Evolutionary conservation across 2,113 vertebrate species (phyloP).

Genomic region (Saguinus midas): DNA sequence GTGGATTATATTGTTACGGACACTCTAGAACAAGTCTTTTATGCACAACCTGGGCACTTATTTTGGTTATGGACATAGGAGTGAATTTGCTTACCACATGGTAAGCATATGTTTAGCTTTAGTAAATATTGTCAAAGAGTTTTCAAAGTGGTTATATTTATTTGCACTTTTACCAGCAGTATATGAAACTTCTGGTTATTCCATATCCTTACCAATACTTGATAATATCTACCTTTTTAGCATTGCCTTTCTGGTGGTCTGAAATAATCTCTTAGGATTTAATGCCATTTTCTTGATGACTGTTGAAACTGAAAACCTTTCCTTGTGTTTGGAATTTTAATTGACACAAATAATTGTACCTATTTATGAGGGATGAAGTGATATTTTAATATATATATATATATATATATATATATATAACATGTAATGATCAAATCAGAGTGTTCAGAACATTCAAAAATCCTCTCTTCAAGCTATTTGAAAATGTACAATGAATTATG

Average conservation of each 20-base stretch:
- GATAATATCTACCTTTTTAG: not conserved
- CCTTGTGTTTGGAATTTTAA: not conserved
- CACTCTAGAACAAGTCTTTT: not conserved
- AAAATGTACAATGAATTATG: not conserved
- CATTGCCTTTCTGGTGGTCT: not conserved
- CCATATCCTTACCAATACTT: not conserved
- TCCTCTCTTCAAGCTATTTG: not conserved
- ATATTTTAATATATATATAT: not conserved
- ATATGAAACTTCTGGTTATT: not conserved
- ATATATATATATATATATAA: not conserved
- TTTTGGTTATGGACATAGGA: not conserved
- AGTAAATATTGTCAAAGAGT: not conserved
- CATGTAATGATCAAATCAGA: not conserved
- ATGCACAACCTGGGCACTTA: not conserved
- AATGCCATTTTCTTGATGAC: not conserved
- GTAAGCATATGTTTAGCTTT: not conserved
- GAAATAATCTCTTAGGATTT: not conserved
- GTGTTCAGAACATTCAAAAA: not conserved
- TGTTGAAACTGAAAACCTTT: not conserved
- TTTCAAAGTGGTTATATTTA: not conserved
- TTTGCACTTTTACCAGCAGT: not conserved
- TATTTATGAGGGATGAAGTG: not conserved
- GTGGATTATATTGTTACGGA: not conserved
- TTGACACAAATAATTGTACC: not conserved
- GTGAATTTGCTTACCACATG: not conserved